These are phyloP conservation scores for Salticus scenicus DNA, from an alignment of 2,888 invertebrate genomes.

Conservation along the genomic window DNA sequence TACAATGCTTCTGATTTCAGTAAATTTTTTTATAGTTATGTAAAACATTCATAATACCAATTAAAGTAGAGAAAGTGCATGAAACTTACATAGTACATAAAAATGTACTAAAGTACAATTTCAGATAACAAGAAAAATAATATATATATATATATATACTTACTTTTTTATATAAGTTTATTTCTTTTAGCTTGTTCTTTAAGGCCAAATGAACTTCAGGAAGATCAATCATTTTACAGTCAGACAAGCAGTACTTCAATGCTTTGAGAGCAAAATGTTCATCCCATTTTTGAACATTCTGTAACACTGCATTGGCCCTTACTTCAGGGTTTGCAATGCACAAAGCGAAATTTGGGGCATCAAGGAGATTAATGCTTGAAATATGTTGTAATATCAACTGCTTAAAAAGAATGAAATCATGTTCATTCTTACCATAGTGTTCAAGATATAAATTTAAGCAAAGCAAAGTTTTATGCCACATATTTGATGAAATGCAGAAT, in stretches of 20 bases:
- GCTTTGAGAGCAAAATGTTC: constrained; percentile 38
- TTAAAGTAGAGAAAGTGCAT: no score
- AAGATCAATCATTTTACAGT: constrained; percentile 12
- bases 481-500: constrained; percentile 25
- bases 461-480: constrained; percentile 48
- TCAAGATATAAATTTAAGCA: constrained; percentile 47
- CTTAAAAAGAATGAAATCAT: constrained; percentile 26
- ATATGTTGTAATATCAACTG: constrained; percentile 48
- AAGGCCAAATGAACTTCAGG: constrained; percentile 26
- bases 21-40: no score
- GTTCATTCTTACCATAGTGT: constrained; percentile 12
- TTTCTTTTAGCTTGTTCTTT: constrained; percentile 41
- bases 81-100: no score
- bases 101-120: no score
- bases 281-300: constrained; percentile 55
- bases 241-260: constrained; percentile 57
- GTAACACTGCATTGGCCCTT: constrained; percentile 45
- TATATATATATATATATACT: neutral
- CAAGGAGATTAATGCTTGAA: constrained; percentile 4
- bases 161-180: constrained; percentile 57
- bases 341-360: constrained; percentile 43
- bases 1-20: no score
- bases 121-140: no score
- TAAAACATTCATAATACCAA: no score
- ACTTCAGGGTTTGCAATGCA: constrained; percentile 36